Conservation (phyloP, 35 echinoderm and acorn worm species). For the Lytechinus pictus region DNA sequence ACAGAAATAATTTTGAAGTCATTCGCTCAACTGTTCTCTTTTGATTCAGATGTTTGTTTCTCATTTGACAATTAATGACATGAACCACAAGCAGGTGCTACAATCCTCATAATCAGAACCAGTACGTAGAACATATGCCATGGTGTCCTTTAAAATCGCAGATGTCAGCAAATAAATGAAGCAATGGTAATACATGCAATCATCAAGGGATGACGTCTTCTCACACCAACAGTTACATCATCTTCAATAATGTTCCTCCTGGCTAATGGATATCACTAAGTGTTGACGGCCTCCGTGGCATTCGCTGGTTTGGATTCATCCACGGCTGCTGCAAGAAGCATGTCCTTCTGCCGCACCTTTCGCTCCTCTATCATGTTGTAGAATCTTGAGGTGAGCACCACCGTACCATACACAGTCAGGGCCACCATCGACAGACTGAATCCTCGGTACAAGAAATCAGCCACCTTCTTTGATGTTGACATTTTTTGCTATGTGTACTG, state of each 20-base stretch:
- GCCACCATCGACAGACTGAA: slow-evolving; percentile 56
- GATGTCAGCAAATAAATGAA: background rate
- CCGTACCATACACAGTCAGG: slow-evolving; percentile 51
- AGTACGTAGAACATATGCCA: no score
- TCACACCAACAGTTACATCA: background rate
- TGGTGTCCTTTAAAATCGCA: background rate
- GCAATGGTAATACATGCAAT: background rate
- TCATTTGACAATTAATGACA: no score
- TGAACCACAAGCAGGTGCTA: no score
- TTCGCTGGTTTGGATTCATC: background rate
- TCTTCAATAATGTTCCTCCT: background rate
- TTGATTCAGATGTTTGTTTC: no score
- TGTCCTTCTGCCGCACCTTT: slow-evolving; percentile 9
- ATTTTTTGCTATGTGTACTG: background rate
- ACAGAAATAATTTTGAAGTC: no score
- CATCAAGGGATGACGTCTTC: background rate
- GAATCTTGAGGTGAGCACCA: slow-evolving; percentile 26
- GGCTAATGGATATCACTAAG: background rate
- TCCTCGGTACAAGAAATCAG: slow-evolving; percentile 51
- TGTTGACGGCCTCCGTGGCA: background rate
- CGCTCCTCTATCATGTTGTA: slow-evolving; percentile 32
- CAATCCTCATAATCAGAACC: no score
- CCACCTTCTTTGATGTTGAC: slow-evolving; percentile 41
- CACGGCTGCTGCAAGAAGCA: background rate
- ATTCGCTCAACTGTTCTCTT: no score